These are phyloP conservation scores for Limnephilus rhombicus DNA, from an alignment of 2,888 invertebrate species.

Conservation along the genomic window DNA sequence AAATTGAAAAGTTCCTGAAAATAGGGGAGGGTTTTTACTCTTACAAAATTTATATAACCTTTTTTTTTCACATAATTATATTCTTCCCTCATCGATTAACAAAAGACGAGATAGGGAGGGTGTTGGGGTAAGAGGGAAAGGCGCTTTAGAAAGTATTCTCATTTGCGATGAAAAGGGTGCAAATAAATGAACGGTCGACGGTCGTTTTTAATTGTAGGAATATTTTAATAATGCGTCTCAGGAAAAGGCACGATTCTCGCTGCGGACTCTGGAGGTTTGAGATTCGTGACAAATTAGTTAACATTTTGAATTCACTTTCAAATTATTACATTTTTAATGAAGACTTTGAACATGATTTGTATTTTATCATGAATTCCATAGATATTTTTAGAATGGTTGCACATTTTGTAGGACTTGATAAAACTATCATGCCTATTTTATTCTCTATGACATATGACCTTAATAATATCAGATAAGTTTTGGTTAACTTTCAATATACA, in stretches of 20 bases:
- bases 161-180: slow-evolving; percentile 59
- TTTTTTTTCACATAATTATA: slow-evolving; percentile 55
- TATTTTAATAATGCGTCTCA: slow-evolving; percentile 65
- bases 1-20: slow-evolving; percentile 27
- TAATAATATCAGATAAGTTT: too few relatives aligned
- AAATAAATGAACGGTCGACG: slow-evolving; percentile 59
- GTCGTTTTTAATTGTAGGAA: slow-evolving; percentile 64
- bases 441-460: too few relatives aligned
- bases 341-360: background rate
- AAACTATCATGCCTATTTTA: too few relatives aligned
- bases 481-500: too few relatives aligned
- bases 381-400: background rate
- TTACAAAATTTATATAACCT: slow-evolving; percentile 27
- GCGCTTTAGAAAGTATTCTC: slow-evolving; percentile 57
- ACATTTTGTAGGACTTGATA: background rate
- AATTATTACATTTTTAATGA: slow-evolving; percentile 15
- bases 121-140: slow-evolving; percentile 25
- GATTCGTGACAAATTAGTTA: slow-evolving; percentile 56
- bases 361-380: background rate
- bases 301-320: background rate
- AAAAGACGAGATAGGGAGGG: slow-evolving; percentile 45
- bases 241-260: slow-evolving; percentile 61
- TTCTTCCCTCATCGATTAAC: slow-evolving; percentile 59
- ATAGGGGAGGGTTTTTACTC: slow-evolving; percentile 17
- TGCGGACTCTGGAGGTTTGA: slow-evolving; percentile 29